Base-by-base conservation (phyloP, 2,888 invertebrate genomes). In the Mesoligia furuncula region DNA sequence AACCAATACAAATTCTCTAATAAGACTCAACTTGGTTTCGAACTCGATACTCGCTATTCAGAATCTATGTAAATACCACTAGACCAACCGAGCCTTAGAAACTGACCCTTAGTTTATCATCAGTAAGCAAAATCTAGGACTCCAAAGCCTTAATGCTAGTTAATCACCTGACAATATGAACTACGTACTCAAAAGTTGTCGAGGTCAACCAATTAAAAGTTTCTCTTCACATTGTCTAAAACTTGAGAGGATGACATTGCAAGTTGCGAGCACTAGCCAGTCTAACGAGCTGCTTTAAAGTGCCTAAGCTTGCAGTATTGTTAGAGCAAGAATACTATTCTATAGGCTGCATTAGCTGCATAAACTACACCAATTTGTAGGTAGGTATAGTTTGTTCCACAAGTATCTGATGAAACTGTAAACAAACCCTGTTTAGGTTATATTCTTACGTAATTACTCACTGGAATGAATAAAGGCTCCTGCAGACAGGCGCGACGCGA, bases 201-300 rank as follows among this genome's bases (percentile, higher is more conserved):
- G 80, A 57, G 45, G 81, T 45, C 81, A 73, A 36, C 20, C 64
- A 54, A 80, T 81, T 78, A 57, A n/a, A 73, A 81, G 78, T 78
- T 64, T n/a, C 24, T n/a, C 1, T 39, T 48, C 31, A 57, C 57
- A 39, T 11, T 17, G 64, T 81, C 61, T 39, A 42, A 31, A 39
- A 81, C 54, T 81, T 81, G 27, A 2, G 3, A 54, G 27, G 24
- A 27, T 42, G 54, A 48, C 78, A 48, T 11, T 64, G 81, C 54
- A 73, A 73, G 39, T 57, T 57, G 48, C 11, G 17, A 15, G 42
- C 42, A 64, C 45, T 48, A 64, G 24, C 17, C 24, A 20, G 45
- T 48, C 39, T 20, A 73, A 36, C 11, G 42, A 62, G 11, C 42
- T 73, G 51, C 48, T 81, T 45, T 73, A 39, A 24, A 51, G 36